These are phyloP conservation scores for Urocitellus parryii DNA, from an alignment of 2,113 vertebrate species.

Conservation along the genomic window DNA sequence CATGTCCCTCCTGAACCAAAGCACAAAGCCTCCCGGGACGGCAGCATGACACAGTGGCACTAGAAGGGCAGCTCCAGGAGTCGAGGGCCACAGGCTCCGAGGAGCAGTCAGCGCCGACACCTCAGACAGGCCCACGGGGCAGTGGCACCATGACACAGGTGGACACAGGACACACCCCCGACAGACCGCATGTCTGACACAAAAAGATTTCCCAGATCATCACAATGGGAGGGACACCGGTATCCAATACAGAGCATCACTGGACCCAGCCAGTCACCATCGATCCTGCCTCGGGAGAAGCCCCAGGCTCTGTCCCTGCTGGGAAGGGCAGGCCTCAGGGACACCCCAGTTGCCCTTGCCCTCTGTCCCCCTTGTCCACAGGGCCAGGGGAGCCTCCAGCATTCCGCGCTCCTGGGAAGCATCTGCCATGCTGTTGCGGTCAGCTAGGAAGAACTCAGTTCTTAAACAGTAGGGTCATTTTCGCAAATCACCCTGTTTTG, in stretches of 20 bases:
- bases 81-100: no score
- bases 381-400: no score
- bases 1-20: not conserved
- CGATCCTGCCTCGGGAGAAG: not conserved
- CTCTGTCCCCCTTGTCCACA: not conserved
- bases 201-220: not conserved
- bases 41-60: not conserved
- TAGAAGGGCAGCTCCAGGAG: no score
- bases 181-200: not conserved
- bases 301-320: accelerated
- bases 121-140: not conserved
- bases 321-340: no score
- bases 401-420: not conserved
- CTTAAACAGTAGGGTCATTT: not conserved
- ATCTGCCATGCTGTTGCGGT: not conserved
- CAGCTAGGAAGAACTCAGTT: not conserved
- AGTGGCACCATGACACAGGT: no score
- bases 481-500: not conserved
- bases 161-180: not conserved
- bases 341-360: not conserved
- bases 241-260: no score
- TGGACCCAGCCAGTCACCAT: not conserved
- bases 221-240: no score
- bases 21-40: not conserved
- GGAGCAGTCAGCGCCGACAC: no score